phyloP scores from a whole-genome alignment of 1,140 invertebrate genomes.

The Drosophila mayri region DNA sequence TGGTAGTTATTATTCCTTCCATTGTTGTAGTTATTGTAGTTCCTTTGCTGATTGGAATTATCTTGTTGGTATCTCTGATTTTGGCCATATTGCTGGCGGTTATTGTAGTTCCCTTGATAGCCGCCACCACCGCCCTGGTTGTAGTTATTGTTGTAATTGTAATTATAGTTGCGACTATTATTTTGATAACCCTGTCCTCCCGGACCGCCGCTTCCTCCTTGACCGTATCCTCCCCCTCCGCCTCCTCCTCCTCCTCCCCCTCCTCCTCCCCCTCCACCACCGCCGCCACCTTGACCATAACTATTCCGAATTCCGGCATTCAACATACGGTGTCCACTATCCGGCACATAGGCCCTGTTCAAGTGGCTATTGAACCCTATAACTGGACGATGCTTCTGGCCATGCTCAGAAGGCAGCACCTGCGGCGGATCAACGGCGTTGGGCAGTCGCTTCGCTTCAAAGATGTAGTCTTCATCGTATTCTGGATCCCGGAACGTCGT shows the following conservation, averaged over 20 bases:
- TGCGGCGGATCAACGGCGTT: constrained; percentile 89
- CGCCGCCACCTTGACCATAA: constrained; percentile 27
- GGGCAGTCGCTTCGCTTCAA: constrained; percentile 90
- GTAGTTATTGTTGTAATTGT: constrained; percentile 40
- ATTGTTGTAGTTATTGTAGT: constrained; percentile 56
- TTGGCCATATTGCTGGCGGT: constrained; percentile 40
- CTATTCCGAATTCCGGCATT: constrained; percentile 40
- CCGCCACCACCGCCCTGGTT: constrained; percentile 16
- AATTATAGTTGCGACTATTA: constrained; percentile 42
- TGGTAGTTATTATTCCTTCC: constrained; percentile 42
- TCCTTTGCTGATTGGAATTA: constrained; percentile 42
- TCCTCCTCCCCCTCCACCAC: constrained; percentile 27
- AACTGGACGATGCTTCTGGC: constrained; percentile 61
- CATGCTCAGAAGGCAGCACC: constrained; percentile 90
- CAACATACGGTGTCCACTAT: constrained; percentile 42
- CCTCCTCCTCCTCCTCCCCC: constrained; percentile 27
- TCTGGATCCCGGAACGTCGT: constrained; percentile 93
- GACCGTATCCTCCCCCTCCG: constrained; percentile 20
- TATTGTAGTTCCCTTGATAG: constrained; percentile 39
- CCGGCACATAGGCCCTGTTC: constrained; percentile 31
- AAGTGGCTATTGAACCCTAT: constrained; percentile 59
- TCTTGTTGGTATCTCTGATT: constrained; percentile 43
- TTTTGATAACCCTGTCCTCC: constrained; percentile 43
- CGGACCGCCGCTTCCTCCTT: constrained; percentile 3
- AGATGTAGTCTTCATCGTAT: constrained; percentile 91